Percentiles rank a stretch among this genome's conserved stretches.
Conservation (phyloP, 2,888 invertebrate genomes). For the Calameuta idolon region DNA sequence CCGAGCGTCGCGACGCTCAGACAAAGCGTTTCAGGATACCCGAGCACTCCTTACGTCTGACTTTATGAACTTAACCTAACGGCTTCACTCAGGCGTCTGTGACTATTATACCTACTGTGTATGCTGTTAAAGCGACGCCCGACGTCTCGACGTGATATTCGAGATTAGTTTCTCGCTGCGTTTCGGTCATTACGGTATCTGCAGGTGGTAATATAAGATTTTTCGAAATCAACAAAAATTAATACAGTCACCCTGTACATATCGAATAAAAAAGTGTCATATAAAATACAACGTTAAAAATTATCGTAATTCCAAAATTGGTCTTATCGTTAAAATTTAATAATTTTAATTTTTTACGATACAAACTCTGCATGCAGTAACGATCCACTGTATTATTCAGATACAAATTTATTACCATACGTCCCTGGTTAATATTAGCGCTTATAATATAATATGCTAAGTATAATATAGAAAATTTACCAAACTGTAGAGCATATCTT, state of each 20-base stretch:
- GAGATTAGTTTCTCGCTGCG: no score
- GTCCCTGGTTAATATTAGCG: neutral
- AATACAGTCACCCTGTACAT: no score
- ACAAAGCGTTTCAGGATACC: neutral
- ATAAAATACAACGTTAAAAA: neutral
- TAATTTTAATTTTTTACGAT: neutral
- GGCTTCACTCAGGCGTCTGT: no score
- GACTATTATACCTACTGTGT: no score
- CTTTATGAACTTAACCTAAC: neutral
- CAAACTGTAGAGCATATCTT: neutral
- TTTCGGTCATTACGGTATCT: no score
- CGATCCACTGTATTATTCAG: neutral
- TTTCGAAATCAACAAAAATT: no score
- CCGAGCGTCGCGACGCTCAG: neutral
- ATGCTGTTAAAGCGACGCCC: no score
- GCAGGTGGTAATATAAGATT: no score
- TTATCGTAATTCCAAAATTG: neutral
- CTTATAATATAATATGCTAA: neutral
- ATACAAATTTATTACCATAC: neutral
- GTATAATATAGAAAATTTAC: neutral
- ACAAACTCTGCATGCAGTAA: neutral
- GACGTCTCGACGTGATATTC: no score
- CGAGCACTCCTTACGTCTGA: neutral
- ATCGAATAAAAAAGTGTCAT: neutral
- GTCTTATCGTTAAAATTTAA: neutral